A percentile compares a stretch with the other conserved stretches of the same genome.
Conservation (phyloP, 2,113 vertebrate genomes). For the Piliocolobus tephrosceles region DNA sequence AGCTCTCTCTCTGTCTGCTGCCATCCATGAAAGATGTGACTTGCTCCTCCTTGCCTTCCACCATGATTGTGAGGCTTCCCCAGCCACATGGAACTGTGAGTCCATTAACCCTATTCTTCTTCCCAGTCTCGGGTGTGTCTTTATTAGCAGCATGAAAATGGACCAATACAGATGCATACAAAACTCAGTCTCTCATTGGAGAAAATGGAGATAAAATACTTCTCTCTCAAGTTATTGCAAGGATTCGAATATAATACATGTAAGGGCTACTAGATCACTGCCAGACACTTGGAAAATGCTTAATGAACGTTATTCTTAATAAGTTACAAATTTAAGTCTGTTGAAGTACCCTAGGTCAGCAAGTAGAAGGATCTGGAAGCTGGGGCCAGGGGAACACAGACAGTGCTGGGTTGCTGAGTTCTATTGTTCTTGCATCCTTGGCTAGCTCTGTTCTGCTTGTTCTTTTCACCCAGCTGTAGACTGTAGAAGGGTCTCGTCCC, state of each 20-base stretch:
- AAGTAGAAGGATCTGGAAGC: too few relatives aligned
- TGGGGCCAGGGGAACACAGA: background rate
- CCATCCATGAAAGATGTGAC: too few relatives aligned
- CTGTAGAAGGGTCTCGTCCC: background rate
- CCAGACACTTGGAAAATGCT: background rate
- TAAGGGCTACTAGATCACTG: background rate
- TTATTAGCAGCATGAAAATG: too few relatives aligned
- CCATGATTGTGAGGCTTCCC: too few relatives aligned
- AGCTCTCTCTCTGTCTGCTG: too few relatives aligned
- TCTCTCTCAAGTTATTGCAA: background rate
- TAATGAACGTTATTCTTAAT: background rate
- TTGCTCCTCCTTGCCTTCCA: too few relatives aligned
- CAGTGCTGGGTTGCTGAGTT: rapidly evolving
- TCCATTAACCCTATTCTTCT: too few relatives aligned
- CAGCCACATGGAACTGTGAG: too few relatives aligned
- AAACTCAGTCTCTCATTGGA: background rate
- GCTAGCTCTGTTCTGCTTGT: background rate
- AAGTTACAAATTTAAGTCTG: background rate
- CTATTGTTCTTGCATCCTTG: background rate
- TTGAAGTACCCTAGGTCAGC: background rate
- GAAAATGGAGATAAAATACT: background rate
- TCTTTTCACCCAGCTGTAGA: too few relatives aligned
- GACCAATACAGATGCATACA: background rate
- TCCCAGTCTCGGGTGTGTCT: too few relatives aligned
- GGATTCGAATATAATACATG: background rate